These are phyloP conservation scores for Odontocolon sp. DNA, from an alignment of 2,888 invertebrate species.

Conservation along the genomic window DNA sequence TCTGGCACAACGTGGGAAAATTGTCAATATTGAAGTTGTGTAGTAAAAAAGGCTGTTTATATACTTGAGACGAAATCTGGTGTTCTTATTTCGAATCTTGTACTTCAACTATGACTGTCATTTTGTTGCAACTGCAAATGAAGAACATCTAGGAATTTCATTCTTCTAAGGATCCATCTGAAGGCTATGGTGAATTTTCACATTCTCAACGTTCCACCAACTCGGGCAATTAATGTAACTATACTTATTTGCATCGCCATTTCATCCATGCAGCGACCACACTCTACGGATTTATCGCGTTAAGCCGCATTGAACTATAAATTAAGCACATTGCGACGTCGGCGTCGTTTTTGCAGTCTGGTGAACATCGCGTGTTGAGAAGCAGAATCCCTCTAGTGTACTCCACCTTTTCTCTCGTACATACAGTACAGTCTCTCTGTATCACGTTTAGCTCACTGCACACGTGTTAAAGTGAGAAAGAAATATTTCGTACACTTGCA, in stretches of 20 bases:
- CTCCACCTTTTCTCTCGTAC: slow-evolving; percentile 19
- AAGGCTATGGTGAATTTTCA: slow-evolving; percentile 30
- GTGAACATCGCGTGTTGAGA: slow-evolving; percentile 52
- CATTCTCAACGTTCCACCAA: slow-evolving; percentile 41
- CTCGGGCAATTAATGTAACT: slow-evolving; percentile 47
- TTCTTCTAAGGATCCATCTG: neutral
- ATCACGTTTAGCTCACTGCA: slow-evolving; percentile 6
- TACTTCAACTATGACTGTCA: neutral
- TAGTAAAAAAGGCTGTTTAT: too few species aligned
- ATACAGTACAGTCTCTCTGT: slow-evolving; percentile 10
- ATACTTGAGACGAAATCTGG: too few species aligned
- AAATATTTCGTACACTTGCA: neutral
- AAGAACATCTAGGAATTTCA: slow-evolving; percentile 7
- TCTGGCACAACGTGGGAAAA: slow-evolving; percentile 9
- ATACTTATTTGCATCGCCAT: slow-evolving; percentile 35
- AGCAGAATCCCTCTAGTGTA: slow-evolving; percentile 33
- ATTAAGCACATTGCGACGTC: slow-evolving; percentile 52
- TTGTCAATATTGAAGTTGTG: slow-evolving; percentile 6
- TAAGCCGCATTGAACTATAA: slow-evolving; percentile 57
- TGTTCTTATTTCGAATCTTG: too few species aligned
- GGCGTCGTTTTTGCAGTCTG: slow-evolving; percentile 49
- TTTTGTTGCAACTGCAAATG: neutral
- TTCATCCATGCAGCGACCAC: slow-evolving; percentile 33
- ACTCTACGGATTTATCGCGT: slow-evolving; percentile 54
- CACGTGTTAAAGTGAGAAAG: slow-evolving; percentile 5